Base-by-base conservation (phyloP, 2,888 invertebrate genomes). In the Drosophila kokeensis region DNA sequence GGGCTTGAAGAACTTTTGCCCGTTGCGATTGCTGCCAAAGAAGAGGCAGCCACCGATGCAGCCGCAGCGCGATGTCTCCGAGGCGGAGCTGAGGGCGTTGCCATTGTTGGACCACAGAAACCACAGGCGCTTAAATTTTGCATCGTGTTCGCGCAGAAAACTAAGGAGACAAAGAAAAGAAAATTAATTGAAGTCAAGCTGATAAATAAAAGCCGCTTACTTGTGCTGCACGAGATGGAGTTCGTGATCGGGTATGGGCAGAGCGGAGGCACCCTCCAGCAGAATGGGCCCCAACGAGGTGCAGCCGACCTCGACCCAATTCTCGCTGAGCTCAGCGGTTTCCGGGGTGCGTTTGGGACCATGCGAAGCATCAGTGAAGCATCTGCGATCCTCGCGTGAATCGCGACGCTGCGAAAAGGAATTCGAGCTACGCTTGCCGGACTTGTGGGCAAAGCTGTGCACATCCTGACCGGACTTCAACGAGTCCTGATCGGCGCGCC, bases 11-110 rank as follows among this genome's bases (percentile, higher is more conserved):
- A 99, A 98, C 79, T 96, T 95, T 15, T 95, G 94, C 0, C 99
- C 99, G 92, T 98, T 98, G 89, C 95, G 95, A 93, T 99, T 99
- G 63, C 95, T 96, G 3, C 99, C 99, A 91, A 99, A 99, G 94
- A 99, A 99, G 15, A 95, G 94, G 91, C 98, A 99, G 0, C 99
- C 99, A 4, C 99, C 99, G 36, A 97, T 96, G 92, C 99, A 99
- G 0, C 99, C 99, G 92, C 99, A 99, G 82, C 96, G 97, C 0
- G 95, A 94, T 80, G 95, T 95, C 3, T 95, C 94, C 27, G 91
- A 90, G 81, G 96, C 96, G 24, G 94, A 94, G 49, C 79, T 84
- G 27, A 89, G 64, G 2, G 88, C 90, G 38, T 65, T 82, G 38
- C 77, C 88, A 69, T 92, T 92, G 24, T 86, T 87, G 0, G 97